A percentile compares a stretch with the other conserved stretches of the same genome.
Evolutionary conservation across 2,888 invertebrate genomes (phyloP).

Genomic region (Lordiphosa fenestrarum): DNA sequence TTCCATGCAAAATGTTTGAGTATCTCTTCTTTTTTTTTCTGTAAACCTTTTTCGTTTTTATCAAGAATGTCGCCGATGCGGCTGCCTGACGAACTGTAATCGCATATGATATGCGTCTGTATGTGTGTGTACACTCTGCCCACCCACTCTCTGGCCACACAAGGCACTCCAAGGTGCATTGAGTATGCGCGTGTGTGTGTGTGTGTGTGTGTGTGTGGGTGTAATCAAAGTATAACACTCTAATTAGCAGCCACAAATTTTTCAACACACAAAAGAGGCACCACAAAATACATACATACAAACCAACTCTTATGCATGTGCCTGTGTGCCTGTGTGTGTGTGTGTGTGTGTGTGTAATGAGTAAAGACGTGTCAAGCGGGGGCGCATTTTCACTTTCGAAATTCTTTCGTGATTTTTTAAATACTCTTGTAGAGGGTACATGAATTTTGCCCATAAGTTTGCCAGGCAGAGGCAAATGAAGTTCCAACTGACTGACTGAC

Average conservation of each 20-base stretch:
- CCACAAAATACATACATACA: conserved; percentile 5
- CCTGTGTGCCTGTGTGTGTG: not conserved
- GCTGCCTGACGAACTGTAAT: conserved; percentile 3
- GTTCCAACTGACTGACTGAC: too few relatives aligned
- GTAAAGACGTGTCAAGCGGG: conserved; percentile 6
- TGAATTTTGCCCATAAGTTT: too few relatives aligned
- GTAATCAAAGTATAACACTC: conserved; percentile 53
- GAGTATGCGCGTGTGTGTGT: conserved; percentile 10
- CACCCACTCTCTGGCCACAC: conserved; percentile 6
- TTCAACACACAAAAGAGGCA: conserved; percentile 19
- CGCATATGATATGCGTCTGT: too few relatives aligned
- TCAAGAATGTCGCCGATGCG: conserved; percentile 4
- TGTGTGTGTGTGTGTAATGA: too few relatives aligned
- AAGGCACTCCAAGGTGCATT: conserved; percentile 13
- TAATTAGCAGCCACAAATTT: conserved; percentile 58
- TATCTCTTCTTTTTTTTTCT: too few relatives aligned
- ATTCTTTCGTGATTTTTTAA: conserved; percentile 13
- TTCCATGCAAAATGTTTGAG: too few relatives aligned
- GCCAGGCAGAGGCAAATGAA: too few relatives aligned
- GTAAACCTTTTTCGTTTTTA: too few relatives aligned
- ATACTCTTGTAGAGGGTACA: too few relatives aligned
- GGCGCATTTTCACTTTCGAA: conserved; percentile 54
- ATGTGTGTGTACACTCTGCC: not conserved
- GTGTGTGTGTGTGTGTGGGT: conserved; percentile 16
- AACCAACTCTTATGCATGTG: not conserved